Evolutionary conservation across 2,113 vertebrate species (phyloP).

Genomic region (Ameiurus melas): DNA sequence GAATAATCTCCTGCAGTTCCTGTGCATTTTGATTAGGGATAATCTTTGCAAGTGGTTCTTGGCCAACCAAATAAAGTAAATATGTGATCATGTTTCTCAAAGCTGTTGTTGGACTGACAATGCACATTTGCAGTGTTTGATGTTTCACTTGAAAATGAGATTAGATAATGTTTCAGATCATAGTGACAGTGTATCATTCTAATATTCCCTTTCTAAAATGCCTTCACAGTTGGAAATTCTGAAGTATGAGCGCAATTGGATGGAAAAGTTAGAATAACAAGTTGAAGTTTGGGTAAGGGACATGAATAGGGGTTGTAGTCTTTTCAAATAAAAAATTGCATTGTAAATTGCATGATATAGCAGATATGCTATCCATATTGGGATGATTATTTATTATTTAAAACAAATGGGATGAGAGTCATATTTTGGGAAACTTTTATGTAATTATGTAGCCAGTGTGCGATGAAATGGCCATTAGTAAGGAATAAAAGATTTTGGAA

Average conservation of each 20-base stretch:
- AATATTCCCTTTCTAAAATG: background rate
- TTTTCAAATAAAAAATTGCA: background rate
- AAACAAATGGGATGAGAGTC: background rate
- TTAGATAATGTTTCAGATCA: background rate
- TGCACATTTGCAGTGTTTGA: constrained; percentile 1
- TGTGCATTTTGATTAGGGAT: constrained; percentile 43
- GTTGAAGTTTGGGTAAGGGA: background rate
- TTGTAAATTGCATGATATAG: background rate
- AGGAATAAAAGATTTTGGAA: background rate
- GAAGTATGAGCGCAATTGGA: background rate
- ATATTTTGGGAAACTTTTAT: background rate
- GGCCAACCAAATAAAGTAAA: constrained; percentile 41
- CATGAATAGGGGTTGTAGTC: background rate
- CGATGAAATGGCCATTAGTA: background rate
- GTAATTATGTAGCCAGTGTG: background rate
- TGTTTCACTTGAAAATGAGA: background rate
- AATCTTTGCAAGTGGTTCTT: constrained; percentile 13
- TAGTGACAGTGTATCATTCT: background rate
- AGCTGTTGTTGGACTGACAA: background rate
- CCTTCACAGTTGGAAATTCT: background rate
- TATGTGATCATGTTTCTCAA: background rate
- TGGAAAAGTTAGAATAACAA: background rate
- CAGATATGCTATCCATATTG: background rate
- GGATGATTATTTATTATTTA: background rate
- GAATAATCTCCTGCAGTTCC: constrained; percentile 41